Conservation (phyloP, 2,113 vertebrate genomes). For the Equus quagga region DNA sequence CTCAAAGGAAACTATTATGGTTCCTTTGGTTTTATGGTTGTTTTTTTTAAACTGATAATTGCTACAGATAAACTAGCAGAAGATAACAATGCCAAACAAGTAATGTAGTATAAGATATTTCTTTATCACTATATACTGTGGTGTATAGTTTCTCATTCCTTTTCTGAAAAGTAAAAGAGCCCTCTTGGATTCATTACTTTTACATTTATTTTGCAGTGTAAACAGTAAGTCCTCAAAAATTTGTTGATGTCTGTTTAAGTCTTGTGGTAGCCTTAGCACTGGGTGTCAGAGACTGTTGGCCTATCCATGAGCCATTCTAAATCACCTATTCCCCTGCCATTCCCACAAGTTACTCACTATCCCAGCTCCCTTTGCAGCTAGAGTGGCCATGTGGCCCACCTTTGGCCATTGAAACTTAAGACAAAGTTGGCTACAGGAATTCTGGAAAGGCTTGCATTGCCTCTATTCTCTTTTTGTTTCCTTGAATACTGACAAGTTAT, state of each 20-base stretch:
- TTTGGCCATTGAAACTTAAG: background rate
- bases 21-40: background rate
- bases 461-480: background rate
- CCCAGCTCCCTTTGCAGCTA: background rate
- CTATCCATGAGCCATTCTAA: background rate
- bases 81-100: background rate
- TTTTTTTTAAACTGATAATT: background rate
- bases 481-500: background rate
- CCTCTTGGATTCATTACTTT: background rate
- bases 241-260: background rate
- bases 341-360: background rate
- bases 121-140: background rate
- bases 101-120: background rate
- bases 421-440: background rate
- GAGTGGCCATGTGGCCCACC: background rate
- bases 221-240: background rate
- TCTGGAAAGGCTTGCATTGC: background rate
- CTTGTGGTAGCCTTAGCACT: background rate
- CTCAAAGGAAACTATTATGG: background rate
- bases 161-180: background rate
- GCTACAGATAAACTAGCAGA: background rate
- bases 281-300: background rate
- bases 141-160: background rate
- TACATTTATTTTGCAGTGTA: background rate
- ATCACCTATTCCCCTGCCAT: background rate